phyloP scores from a whole-genome alignment of 2,888 invertebrate genomes.

The Eupithecia exiguata region DNA sequence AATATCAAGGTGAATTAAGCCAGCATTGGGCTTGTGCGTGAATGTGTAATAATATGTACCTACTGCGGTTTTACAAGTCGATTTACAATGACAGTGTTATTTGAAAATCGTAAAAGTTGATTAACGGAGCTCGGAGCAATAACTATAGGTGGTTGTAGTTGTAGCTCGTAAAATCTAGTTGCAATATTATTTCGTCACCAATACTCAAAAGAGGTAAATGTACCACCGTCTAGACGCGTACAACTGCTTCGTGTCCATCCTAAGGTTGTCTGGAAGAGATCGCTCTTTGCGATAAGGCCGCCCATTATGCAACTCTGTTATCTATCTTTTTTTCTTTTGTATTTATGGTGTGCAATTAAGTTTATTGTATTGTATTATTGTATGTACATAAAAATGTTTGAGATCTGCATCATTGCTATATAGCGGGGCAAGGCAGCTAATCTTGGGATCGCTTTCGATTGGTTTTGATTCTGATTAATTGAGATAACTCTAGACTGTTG shows the following conservation, averaged over 20 bases:
- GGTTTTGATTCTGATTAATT: not conserved
- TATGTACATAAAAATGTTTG: no score
- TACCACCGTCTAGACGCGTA: no score
- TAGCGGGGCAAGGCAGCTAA: not conserved
- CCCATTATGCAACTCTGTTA: no score
- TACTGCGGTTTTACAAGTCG: constrained; percentile 6
- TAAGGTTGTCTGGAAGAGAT: no score
- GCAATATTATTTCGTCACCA: not conserved
- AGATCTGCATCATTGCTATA: not conserved
- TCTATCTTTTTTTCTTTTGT: no score
- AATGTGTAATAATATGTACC: not conserved
- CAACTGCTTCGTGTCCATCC: no score
- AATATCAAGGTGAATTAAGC: constrained; percentile 8
- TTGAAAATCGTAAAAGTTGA: no score
- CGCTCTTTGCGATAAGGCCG: no score
- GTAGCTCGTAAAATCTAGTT: not conserved
- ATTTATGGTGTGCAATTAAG: no score
- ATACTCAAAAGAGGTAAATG: not conserved
- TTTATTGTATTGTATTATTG: no score
- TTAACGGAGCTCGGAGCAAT: not conserved
- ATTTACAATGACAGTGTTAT: constrained; percentile 2
- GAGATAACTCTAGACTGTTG: not conserved
- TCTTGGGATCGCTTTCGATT: not conserved
- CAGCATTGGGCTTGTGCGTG: constrained; percentile 6
- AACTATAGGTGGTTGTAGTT: not conserved